Base-by-base conservation (phyloP, 2,888 invertebrate genomes). In the Caenorhabditis becei region DNA sequence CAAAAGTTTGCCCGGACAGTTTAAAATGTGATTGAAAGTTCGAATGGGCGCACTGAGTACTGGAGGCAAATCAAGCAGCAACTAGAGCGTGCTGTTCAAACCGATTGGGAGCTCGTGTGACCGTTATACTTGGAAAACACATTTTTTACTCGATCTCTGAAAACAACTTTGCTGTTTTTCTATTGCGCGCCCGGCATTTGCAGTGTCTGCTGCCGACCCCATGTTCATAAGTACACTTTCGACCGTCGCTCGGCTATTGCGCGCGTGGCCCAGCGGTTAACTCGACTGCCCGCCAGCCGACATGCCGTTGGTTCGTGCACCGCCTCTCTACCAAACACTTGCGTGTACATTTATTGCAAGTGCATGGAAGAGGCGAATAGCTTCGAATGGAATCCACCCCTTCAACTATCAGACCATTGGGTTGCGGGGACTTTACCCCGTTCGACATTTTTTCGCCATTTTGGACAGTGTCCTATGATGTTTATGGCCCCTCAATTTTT, bases 351-450 rank as follows among this genome's bases (percentile, higher is more conserved):
- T 56, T 77, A 62, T 65, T 77, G 77, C 51, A 56, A 77, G 69
- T 77, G 77, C 77, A 77, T 77, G 77, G 77, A 77, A 77, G 77
- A 65, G 77, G 77, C 62, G 70, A 77, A 77, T 51, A 69, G 56
- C 35, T 51, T 44, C 56, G 77, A 63, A 63, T 56, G 77, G 18
- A 56, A 56, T 77, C 77, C 77, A 77, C 77, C 26, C 77, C 77
- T 70, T 70, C 77, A 70, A 70, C 51, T 26, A 77, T 58, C 61
- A 66, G 18, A 23, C 20, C 32, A 71, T 71, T 77, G 77, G 77
- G 41, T 70, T 77, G 77, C 77, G 77, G 77, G 77, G 56, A 77
- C 77, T 77, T 77, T 77, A 77, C 77, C 65, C 35, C 70, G 63
- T 28, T 26, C 70, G 51, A 77, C 77, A 77, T 37, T 65, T 59